phyloP scores from a whole-genome alignment of 2,113 vertebrate genomes.

The Callipepla squamata region DNA sequence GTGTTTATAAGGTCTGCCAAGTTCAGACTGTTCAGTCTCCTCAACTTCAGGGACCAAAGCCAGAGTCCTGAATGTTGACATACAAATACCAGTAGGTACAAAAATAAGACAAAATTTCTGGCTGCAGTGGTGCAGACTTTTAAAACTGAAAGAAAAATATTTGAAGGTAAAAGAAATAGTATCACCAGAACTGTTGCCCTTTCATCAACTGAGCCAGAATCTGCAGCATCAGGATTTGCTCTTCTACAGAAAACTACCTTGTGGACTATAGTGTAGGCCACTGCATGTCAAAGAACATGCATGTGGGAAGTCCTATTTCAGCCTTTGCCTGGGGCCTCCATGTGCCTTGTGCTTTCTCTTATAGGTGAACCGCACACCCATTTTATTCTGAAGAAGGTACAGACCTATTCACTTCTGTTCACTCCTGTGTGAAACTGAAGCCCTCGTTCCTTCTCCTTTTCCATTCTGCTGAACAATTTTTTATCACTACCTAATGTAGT shows the following conservation, averaged over 20 bases:
- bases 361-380: fast-evolving
- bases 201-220: not conserved
- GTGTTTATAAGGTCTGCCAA: not conserved
- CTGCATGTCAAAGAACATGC: not conserved
- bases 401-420: not conserved
- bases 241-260: not conserved
- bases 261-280: not conserved
- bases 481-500: not conserved
- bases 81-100: not conserved
- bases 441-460: not conserved
- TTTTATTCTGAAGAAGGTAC: not conserved
- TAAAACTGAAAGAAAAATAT: not conserved
- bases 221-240: not conserved
- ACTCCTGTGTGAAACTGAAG: not conserved
- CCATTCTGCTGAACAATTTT: not conserved
- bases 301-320: fast-evolving
- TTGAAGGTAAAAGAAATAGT: fast-evolving
- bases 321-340: not conserved
- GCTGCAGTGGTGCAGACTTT: not conserved
- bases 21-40: not conserved
- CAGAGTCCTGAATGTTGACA: not conserved
- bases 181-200: not conserved
- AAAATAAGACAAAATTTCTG: not conserved
- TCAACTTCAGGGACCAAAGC: not conserved
- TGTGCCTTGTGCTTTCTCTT: not conserved